These are phyloP conservation scores for Melozone crissalis DNA, from an alignment of 2,113 vertebrate genomes.

Conservation along the genomic window DNA sequence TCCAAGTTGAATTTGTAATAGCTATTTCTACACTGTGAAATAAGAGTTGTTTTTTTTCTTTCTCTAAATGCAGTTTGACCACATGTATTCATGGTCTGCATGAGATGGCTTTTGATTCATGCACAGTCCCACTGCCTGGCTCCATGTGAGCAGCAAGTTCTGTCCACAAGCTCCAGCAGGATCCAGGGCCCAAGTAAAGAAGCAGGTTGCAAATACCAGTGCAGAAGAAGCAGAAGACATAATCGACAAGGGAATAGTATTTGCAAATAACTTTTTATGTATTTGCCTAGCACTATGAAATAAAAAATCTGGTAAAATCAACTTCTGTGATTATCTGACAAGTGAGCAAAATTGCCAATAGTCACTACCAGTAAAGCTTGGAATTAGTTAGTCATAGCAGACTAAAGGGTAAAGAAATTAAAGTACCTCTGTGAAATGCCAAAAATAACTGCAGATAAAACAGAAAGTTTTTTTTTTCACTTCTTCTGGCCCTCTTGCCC, in stretches of 20 bases:
- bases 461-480: not conserved
- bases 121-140: not conserved
- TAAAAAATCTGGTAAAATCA: constrained; percentile 56
- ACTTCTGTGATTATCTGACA: constrained; percentile 51
- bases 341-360: not conserved
- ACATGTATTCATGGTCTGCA: not conserved
- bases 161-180: not conserved
- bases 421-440: constrained; percentile 36
- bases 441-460: constrained; percentile 66
- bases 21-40: not conserved
- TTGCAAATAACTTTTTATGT: constrained; percentile 31
- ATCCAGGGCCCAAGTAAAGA: not conserved
- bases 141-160: not conserved
- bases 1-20: constrained; percentile 21
- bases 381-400: constrained; percentile 63
- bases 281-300: not conserved
- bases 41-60: not conserved
- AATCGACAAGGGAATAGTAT: not conserved
- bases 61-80: not conserved
- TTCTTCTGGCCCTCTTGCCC: constrained; percentile 44
- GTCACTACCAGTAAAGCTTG: constrained; percentile 28
- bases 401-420: constrained; percentile 28
- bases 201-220: not conserved
- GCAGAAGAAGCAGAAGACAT: constrained; percentile 12
- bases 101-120: not conserved